Evolutionary conservation across 2,113 vertebrate species (phyloP).

Genomic region (Microtus pennsylvanicus): DNA sequence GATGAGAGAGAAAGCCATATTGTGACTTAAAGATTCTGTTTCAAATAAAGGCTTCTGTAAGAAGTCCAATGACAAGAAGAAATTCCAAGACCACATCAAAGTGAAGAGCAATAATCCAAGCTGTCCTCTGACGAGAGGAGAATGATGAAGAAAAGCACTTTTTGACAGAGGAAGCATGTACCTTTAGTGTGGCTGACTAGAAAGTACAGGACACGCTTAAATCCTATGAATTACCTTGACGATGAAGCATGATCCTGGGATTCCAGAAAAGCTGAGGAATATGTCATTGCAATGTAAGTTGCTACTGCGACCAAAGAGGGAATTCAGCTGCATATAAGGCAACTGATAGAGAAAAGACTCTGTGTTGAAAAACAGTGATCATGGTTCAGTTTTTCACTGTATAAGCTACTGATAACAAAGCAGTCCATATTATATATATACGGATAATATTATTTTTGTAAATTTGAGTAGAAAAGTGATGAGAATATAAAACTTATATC

Average conservation of each 20-base stretch:
- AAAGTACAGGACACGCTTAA: constrained; percentile 64
- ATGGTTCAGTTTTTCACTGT: background rate
- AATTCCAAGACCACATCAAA: constrained; percentile 83
- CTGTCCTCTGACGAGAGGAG: background rate
- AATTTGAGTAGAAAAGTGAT: constrained; percentile 28
- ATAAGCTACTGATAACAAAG: constrained; percentile 24
- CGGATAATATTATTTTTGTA: background rate
- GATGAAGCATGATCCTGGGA: background rate
- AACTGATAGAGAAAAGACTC: constrained; percentile 16
- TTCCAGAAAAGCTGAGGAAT: constrained; percentile 16
- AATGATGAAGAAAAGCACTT: constrained; percentile 59
- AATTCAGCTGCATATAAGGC: constrained; percentile 5
- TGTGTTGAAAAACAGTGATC: background rate
- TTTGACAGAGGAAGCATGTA: constrained; percentile 57
- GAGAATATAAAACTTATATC: background rate
- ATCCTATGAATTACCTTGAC: constrained; percentile 61
- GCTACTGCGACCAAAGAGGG: constrained; percentile 18
- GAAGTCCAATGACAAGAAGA: constrained; percentile 74
- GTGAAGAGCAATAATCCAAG: constrained; percentile 46
- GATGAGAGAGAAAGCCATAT: constrained; percentile 62
- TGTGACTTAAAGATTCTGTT: constrained; percentile 74
- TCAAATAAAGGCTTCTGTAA: constrained; percentile 77
- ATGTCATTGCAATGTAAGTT: background rate
- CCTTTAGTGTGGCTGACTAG: constrained; percentile 78
- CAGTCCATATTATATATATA: background rate